phyloP scores from a whole-genome alignment of 2,888 invertebrate species.

The Rhynchonema sp. region DNA sequence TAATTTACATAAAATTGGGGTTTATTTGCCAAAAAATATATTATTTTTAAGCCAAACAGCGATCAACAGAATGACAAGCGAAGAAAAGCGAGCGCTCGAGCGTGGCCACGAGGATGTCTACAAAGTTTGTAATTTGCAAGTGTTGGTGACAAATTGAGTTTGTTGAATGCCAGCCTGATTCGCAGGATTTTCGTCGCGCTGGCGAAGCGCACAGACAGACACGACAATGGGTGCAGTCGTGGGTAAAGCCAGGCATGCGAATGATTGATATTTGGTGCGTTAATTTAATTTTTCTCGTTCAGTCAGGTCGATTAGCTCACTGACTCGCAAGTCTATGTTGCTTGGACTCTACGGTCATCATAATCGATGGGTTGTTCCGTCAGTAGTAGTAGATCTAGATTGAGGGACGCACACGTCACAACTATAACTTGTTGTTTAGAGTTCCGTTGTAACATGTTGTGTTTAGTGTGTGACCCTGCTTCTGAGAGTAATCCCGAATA shows the following conservation, averaged over 20 bases:
- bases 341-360: no score
- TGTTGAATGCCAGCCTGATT: neutral
- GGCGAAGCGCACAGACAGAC: conserved; percentile 97
- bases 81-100: conserved; percentile 63
- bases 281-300: neutral
- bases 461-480: no score
- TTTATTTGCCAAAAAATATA: neutral
- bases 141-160: no score
- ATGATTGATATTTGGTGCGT: conserved; percentile 77
- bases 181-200: conserved; percentile 62
- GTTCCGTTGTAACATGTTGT: no score
- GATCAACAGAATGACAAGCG: conserved; percentile 28
- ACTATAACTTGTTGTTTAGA: neutral
- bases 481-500: no score
- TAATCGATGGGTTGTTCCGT: no score
- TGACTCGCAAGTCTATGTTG: no score
- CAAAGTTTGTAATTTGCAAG: conserved; percentile 39
- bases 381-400: no score
- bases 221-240: conserved; percentile 67
- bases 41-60: conserved; percentile 14
- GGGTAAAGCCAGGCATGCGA: conserved; percentile 93
- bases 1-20: no score
- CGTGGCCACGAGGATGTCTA: conserved; percentile 75
- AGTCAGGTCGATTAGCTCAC: no score
- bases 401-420: no score